Conservation (phyloP, 2,888 invertebrate species). For the Agrochola lychnidis region DNA sequence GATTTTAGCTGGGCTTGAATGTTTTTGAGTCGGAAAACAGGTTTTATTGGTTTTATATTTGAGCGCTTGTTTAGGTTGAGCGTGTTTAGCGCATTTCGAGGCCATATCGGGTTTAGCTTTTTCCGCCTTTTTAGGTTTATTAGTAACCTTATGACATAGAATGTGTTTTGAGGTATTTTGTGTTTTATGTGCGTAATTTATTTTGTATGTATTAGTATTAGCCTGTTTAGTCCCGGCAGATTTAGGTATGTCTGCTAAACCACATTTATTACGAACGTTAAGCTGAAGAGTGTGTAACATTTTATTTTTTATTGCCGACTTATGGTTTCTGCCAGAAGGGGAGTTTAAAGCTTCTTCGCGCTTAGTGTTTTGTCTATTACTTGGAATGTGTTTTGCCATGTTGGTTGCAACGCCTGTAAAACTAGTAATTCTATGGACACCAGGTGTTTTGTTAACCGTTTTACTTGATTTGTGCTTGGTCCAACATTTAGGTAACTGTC, state of each 20-base stretch:
- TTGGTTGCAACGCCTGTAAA: neutral
- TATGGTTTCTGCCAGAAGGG: neutral
- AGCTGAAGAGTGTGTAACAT: neutral
- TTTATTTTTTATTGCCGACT: constrained; percentile 9
- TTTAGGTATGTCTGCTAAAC: constrained; percentile 6
- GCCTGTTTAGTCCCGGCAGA: neutral
- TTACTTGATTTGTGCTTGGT: neutral
- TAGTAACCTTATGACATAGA: neutral
- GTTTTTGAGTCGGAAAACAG: neutral
- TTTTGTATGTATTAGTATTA: constrained; percentile 15
- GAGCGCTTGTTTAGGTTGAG: neutral
- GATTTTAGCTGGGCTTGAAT: neutral
- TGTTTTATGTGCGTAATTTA: constrained; percentile 9
- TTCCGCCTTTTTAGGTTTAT: neutral
- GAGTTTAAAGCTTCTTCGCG: neutral
- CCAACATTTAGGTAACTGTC: constrained; percentile 10
- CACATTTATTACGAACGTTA: constrained; percentile 5
- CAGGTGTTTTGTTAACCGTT: neutral
- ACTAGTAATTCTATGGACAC: neutral
- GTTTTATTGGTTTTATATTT: constrained; percentile 1
- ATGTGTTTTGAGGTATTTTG: constrained; percentile 18
- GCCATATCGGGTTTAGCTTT: neutral
- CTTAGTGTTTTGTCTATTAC: neutral
- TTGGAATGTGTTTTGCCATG: neutral
- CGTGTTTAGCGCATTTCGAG: neutral